These are phyloP conservation scores for Athripsodes cinereus DNA, from an alignment of 2,888 invertebrate genomes.

Conservation along the genomic window DNA sequence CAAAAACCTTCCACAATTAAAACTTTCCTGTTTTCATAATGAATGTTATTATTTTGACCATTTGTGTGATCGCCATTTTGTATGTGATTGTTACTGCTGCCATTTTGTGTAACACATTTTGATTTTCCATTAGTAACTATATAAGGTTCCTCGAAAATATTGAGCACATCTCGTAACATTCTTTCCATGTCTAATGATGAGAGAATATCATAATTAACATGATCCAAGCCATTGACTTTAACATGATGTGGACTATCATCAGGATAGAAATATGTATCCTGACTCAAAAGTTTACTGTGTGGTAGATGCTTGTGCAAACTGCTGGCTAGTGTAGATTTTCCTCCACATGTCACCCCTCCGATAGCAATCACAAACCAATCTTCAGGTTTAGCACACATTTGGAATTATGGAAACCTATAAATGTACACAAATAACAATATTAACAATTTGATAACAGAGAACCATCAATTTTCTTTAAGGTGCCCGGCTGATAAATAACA, in stretches of 20 bases:
- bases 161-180: slow-evolving; percentile 57
- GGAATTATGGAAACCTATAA: too few relatives aligned
- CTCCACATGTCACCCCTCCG: slow-evolving; percentile 77
- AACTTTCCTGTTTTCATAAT: slow-evolving; percentile 39
- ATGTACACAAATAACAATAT: too few relatives aligned
- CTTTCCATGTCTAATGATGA: slow-evolving; percentile 65
- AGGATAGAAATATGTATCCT: slow-evolving; percentile 71
- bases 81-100: background rate
- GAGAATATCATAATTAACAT: slow-evolving; percentile 71
- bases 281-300: slow-evolving; percentile 54
- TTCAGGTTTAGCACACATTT: too few relatives aligned
- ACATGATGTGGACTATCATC: slow-evolving; percentile 60
- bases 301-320: slow-evolving; percentile 44
- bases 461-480: too few relatives aligned
- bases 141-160: slow-evolving; percentile 32
- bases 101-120: background rate
- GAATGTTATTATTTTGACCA: background rate
- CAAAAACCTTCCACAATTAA: slow-evolving; percentile 74
- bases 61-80: background rate
- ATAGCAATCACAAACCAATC: slow-evolving; percentile 53
- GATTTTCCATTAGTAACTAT: background rate
- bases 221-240: slow-evolving; percentile 57
- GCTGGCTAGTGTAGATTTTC: slow-evolving; percentile 69
- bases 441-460: too few relatives aligned
- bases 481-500: too few relatives aligned